Conservation (phyloP, 2,888 invertebrate species). For the Mactromeris polynyma region DNA sequence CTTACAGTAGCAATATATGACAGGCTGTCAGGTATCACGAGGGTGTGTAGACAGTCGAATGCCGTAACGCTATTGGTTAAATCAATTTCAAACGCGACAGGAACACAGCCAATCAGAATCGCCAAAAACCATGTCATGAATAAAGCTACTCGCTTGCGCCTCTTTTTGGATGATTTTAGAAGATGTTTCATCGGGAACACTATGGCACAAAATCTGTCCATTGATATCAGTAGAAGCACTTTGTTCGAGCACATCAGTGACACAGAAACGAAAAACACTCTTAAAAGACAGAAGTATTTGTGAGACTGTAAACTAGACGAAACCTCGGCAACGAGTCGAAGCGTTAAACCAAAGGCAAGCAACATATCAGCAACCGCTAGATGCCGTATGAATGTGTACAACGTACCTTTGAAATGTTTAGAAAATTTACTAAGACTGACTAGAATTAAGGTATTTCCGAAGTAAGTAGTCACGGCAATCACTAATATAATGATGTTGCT, state of each 20-base stretch:
- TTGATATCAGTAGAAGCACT: constrained; percentile 13
- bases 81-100: background rate
- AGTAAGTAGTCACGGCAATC: constrained; percentile 12
- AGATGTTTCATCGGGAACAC: constrained; percentile 33
- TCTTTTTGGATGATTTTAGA: background rate
- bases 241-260: background rate
- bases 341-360: constrained; percentile 14
- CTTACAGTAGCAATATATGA: background rate
- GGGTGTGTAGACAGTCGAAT: background rate
- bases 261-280: background rate
- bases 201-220: constrained; percentile 39
- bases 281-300: constrained; percentile 19
- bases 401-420: constrained; percentile 14
- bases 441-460: constrained; percentile 29
- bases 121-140: constrained; percentile 1
- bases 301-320: background rate
- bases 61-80: background rate
- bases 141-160: background rate
- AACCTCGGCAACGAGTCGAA: background rate
- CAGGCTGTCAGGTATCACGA: background rate
- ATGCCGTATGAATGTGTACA: constrained; percentile 13
- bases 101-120: background rate
- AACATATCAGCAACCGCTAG: constrained; percentile 25
- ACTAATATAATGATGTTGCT: background rate
- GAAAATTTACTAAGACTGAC: background rate